These are phyloP conservation scores for Muraenolepis orangiensis DNA, from an alignment of 2,797 vertebrate genomes.

Conservation along the genomic window DNA sequence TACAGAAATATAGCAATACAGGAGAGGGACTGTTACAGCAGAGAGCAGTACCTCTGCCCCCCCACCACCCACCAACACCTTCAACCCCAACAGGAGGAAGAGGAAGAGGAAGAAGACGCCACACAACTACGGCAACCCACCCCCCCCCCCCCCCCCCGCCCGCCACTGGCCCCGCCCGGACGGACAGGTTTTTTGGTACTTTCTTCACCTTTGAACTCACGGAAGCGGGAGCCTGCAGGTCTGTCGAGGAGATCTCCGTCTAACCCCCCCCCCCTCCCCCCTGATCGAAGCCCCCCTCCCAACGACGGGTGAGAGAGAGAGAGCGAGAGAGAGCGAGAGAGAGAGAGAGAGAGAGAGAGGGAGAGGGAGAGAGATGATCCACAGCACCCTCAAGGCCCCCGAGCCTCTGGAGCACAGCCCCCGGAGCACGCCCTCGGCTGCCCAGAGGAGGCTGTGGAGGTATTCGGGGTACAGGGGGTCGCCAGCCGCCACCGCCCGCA, in stretches of 20 bases:
- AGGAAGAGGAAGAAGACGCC: neutral
- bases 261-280: no score
- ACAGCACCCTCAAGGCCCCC: slow-evolving; percentile 65
- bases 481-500: neutral
- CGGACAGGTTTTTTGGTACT: neutral
- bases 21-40: neutral
- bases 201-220: no score
- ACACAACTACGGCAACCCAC: neutral
- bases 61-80: no score
- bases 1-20: neutral
- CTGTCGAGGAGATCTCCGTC: no score
- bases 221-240: no score
- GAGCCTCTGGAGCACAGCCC: slow-evolving; percentile 52
- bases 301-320: neutral
- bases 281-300: no score
- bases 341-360: slow-evolving; percentile 17
- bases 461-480: slow-evolving; percentile 57
- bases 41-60: neutral
- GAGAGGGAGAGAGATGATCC: slow-evolving; percentile 54
- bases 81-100: neutral
- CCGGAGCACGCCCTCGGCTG: slow-evolving; percentile 52
- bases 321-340: neutral
- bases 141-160: no score
- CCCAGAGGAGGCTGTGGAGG: slow-evolving; percentile 64
- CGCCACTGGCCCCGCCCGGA: neutral